Conservation (phyloP, 37 sponge, comb jelly and placozoan species). For the Chondrilla cf. caribensis region DNA sequence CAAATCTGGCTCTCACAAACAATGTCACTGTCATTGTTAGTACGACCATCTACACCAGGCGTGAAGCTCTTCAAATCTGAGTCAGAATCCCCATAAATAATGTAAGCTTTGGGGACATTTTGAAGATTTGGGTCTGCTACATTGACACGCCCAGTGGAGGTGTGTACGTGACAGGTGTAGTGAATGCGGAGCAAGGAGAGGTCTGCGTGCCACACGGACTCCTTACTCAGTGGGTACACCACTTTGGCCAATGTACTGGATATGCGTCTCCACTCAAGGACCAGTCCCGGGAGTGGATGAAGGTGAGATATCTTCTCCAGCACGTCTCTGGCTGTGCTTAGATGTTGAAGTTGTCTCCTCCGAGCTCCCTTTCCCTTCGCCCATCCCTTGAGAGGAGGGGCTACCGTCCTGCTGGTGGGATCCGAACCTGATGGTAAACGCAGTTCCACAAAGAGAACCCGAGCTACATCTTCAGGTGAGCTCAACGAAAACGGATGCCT, state of each 20-base stretch:
- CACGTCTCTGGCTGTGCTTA: constrained; percentile 92
- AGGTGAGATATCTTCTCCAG: constrained; percentile 73
- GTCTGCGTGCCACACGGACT: constrained; percentile 29
- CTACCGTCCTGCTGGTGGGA: not conserved
- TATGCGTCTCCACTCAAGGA: constrained; percentile 90
- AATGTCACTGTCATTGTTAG: constrained; percentile 21
- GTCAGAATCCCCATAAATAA: constrained; percentile 31
- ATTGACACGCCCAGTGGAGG: constrained; percentile 89
- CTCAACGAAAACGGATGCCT: constrained; percentile 70
- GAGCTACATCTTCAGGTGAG: constrained; percentile 85
- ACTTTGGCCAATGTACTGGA: constrained; percentile 75
- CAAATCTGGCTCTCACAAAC: not conserved
- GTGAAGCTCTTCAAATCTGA: not conserved
- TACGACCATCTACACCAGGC: not conserved
- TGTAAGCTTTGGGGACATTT: constrained; percentile 87
- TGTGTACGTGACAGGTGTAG: constrained; percentile 64
- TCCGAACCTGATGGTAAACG: constrained; percentile 53
- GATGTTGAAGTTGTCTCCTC: constrained; percentile 43
- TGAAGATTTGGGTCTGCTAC: constrained; percentile 86
- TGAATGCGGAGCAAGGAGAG: constrained; percentile 45
- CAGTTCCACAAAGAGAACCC: constrained; percentile 83
- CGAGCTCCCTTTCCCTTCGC: constrained; percentile 36
- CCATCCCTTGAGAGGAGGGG: constrained; percentile 7
- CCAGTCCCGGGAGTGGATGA: constrained; percentile 85
- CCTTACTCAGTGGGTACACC: constrained; percentile 78